Conservation (phyloP, 1,140 invertebrate genomes). For the Papilio polyxenes region DNA sequence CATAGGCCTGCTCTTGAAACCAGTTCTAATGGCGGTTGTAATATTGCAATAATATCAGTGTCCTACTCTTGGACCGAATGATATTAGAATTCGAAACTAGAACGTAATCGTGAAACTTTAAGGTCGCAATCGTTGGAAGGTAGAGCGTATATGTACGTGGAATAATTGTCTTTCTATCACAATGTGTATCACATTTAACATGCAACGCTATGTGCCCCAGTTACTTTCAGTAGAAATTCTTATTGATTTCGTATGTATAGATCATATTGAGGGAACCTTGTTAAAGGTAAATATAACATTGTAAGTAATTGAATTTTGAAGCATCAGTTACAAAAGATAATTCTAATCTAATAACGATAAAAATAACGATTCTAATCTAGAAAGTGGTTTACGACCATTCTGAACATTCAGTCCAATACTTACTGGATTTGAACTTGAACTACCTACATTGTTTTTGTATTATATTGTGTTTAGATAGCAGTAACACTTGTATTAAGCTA, state of each 20-base stretch:
- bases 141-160: slow-evolving; percentile 2
- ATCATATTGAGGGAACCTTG: not conserved
- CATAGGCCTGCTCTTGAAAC: slow-evolving; percentile 35
- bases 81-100: slow-evolving; percentile 31
- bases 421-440: too few relatives aligned
- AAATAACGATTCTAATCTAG: too few relatives aligned
- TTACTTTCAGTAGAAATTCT: not conserved
- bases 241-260: not conserved
- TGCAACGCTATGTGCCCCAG: slow-evolving; percentile 12
- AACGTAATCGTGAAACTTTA: slow-evolving; percentile 33
- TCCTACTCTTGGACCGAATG: slow-evolving; percentile 22
- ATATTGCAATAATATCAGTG: slow-evolving; percentile 30
- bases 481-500: too few relatives aligned
- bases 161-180: slow-evolving; percentile 24
- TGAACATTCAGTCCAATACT: not conserved
- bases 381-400: not conserved
- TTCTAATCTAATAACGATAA: too few relatives aligned
- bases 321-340: not conserved
- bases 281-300: too few relatives aligned
- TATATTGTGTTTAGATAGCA: too few relatives aligned
- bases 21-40: slow-evolving; percentile 18
- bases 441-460: too few relatives aligned
- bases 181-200: slow-evolving; percentile 13
- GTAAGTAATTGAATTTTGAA: not conserved
- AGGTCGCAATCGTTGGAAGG: slow-evolving; percentile 26